phyloP scores from a whole-genome alignment of 2,113 vertebrate species.

The Anser brachyrhynchus region DNA sequence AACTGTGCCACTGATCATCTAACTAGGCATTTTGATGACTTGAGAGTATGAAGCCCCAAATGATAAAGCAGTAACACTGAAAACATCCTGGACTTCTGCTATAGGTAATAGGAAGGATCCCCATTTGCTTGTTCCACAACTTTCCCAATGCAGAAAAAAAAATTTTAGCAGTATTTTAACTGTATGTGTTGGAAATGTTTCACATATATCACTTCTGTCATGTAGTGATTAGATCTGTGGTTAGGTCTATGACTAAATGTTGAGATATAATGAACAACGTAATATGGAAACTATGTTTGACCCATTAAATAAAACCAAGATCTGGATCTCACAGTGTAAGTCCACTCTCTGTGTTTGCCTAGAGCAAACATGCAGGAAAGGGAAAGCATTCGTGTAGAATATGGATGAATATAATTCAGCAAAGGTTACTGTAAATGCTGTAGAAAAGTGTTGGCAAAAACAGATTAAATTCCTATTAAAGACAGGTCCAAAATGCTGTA shows the following conservation, averaged over 20 bases:
- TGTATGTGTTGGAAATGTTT: not conserved
- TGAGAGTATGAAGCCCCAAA: not conserved
- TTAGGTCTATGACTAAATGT: not conserved
- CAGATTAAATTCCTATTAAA: not conserved
- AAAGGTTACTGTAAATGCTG: conserved; percentile 8
- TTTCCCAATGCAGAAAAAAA: not conserved
- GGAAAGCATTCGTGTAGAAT: conserved; percentile 17
- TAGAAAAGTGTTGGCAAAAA: not conserved
- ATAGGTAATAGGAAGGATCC: not conserved
- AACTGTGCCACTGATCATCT: not conserved
- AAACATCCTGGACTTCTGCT: not conserved
- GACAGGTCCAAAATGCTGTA: not conserved
- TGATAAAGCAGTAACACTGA: not conserved
- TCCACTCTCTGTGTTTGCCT: conserved; percentile 15
- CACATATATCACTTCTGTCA: not conserved
- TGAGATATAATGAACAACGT: not conserved
- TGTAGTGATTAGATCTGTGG: not conserved
- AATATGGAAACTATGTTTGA: conserved; percentile 29
- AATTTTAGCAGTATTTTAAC: not conserved
- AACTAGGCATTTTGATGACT: not conserved
- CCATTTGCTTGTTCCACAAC: not conserved
- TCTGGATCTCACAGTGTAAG: not conserved
- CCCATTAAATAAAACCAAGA: conserved; percentile 5
- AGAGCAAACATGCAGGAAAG: conserved; percentile 20
- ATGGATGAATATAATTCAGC: conserved; percentile 36